Evolutionary conservation across 2,113 vertebrate genomes (phyloP), one percentile per base, ranked within the genome.

Genomic region (Eulemur macaco): DNA sequence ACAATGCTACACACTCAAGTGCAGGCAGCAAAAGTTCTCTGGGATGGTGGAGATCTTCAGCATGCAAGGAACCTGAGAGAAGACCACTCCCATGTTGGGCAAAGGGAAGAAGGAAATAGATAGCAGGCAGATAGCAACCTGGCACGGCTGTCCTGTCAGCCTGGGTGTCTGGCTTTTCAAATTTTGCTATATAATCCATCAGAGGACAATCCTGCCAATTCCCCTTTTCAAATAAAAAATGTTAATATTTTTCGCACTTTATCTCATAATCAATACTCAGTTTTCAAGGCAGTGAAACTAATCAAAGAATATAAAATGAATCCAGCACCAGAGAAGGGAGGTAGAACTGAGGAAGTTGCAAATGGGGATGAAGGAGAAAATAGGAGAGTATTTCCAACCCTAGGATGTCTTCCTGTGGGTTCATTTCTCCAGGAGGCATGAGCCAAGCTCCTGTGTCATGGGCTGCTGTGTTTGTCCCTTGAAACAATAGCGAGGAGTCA

Each of bases 201-300:
- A 56, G n/a, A 60, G 31, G n/a, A 37, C 58, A 85, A 50, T 66
- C 37, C 68, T 78, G 39, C 64, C 81, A 73, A 94, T 20, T 47
- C 71, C n/a, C 71, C 37, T 96, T 71, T 89, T 94, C 39, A 88
- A 95, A 90, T 91, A 8, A 81, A 89, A 94, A 82, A 74, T 34
- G 52, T 87, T 88, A 82, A 71, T 92, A 82, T 58, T 89, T 96
- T 84, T 34, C 42, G 78, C 86, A 56, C 73, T 96, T 96, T 93
- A 94, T 86, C 56, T 97, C 37, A 89, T 78, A 95, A 96, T 96
- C 77, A 73, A 86, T 96, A 96, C 86, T 94, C 94, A 91, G 89
- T 96, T 96, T 96, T 86, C 87, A 96, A 93, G 66, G 86, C 50
- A 80, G 47, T 92, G 11, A 97, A 89, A 89, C 83, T 64, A 93